Base-by-base conservation (phyloP, 23 tunicate genomes). In the Botrylloides violaceus region DNA sequence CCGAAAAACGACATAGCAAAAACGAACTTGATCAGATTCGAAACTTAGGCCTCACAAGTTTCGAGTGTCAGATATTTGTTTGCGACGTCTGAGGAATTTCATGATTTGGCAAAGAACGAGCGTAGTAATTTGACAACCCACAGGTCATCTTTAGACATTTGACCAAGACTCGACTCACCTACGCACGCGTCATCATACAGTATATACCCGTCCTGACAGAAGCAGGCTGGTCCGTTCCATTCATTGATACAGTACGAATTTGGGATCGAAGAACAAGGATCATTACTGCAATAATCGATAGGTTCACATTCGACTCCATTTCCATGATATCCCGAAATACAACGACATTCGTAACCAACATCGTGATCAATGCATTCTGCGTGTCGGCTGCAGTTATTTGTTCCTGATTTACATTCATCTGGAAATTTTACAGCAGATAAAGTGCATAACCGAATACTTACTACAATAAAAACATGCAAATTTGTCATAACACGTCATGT, bases 391-490 rank as follows among this genome's bases (percentile, higher is more conserved):
- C 74, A 68, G 22, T 1, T 68, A 43, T 68, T 23, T 5, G 74
- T 68, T 19, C 74, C 74, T 22, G 29, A 35, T 20, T 25, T 23
- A 37, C 74, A 68, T 68, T 68, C 74, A 36, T 68, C 74, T 68
- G 50, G n/a, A n/a, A n/a, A n/a, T n/a, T n/a, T n/a, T n/a, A n/a
- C n/a, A n/a, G n/a, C n/a, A n/a, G n/a, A n/a, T n/a, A n/a, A n/a
- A n/a, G n/a, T n/a, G n/a, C n/a, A n/a, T n/a, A n/a, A n/a, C n/a
- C n/a, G n/a, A n/a, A n/a, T n/a, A n/a, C n/a, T n/a, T n/a, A n/a
- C n/a, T n/a, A n/a, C n/a, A n/a, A n/a, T n/a, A n/a, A n/a, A n/a
- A n/a, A n/a, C n/a, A n/a, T n/a, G n/a, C n/a, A n/a, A n/a, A n/a
- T n/a, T n/a, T n/a, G n/a, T n/a, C n/a, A n/a, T n/a, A n/a, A n/a